Evolutionary conservation across 2,797 vertebrate species (phyloP).

Genomic region (Dermochelys coriacea): DNA sequence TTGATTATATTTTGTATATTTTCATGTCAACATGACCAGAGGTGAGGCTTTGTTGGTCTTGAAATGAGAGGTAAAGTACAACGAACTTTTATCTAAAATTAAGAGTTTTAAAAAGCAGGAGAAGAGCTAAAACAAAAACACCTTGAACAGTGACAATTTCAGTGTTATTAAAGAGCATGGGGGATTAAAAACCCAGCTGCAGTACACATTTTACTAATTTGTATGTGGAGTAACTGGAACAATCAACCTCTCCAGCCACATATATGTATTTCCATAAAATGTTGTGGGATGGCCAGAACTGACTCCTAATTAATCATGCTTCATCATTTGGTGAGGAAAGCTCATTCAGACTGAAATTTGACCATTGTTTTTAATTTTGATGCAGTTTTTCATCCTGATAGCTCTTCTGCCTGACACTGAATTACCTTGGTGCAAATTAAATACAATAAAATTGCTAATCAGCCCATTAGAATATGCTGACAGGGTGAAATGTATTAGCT

Average conservation of each 20-base stretch:
- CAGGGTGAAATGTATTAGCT: conserved; percentile 75
- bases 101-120: not conserved
- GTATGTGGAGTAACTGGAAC: not conserved
- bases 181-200: not conserved
- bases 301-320: conserved; percentile 34
- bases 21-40: not conserved
- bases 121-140: not conserved
- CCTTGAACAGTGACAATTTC: not conserved
- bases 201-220: conserved; percentile 8
- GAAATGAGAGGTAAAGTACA: not conserved
- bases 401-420: conserved; percentile 77
- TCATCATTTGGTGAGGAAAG: conserved; percentile 71
- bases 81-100: not conserved
- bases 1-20: not conserved
- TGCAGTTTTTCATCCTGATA: conserved; percentile 82
- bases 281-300: not conserved
- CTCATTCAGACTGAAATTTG: conserved; percentile 78
- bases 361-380: conserved; percentile 83
- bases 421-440: conserved; percentile 82
- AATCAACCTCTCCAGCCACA: conserved; percentile 11
- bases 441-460: conserved; percentile 84
- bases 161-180: not conserved
- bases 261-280: not conserved
- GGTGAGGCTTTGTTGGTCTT: not conserved
- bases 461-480: conserved; percentile 79